Evolutionary conservation across 2,113 vertebrate species (phyloP).

Genomic region (Notarius quadriscutis): DNA sequence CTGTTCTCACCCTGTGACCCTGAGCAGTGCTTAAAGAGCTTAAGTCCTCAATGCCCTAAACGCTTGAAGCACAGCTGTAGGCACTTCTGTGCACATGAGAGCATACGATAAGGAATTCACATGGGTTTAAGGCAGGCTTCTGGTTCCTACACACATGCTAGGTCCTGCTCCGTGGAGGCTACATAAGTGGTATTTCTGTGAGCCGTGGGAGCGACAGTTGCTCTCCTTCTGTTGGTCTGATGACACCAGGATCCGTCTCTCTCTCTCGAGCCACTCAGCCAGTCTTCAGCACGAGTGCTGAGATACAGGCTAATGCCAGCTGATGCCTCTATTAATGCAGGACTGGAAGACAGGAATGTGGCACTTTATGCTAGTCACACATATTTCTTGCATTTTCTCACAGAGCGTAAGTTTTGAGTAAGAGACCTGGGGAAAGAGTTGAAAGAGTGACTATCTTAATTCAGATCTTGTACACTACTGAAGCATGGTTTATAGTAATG

Average conservation of each 20-base stretch:
- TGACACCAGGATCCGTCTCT: constrained; percentile 48
- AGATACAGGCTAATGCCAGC: constrained; percentile 45
- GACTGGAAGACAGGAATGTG: constrained; percentile 17
- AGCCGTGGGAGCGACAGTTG: constrained; percentile 54
- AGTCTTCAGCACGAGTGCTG: constrained; percentile 25
- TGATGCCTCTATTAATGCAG: constrained; percentile 43
- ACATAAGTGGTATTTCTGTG: constrained; percentile 47
- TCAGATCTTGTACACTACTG: not conserved
- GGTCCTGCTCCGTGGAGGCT: constrained; percentile 21
- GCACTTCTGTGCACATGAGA: constrained; percentile 49
- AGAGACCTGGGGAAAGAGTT: not conserved
- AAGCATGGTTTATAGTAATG: constrained; percentile 28
- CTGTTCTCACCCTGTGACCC: constrained; percentile 38
- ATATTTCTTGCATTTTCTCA: constrained; percentile 13
- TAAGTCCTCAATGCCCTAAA: constrained; percentile 46
- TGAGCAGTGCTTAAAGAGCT: constrained; percentile 43
- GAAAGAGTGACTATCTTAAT: not conserved
- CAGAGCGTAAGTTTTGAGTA: not conserved
- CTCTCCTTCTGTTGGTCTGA: constrained; percentile 46
- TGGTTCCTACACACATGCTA: constrained; percentile 45
- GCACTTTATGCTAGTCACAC: not conserved
- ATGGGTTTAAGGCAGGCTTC: constrained; percentile 47
- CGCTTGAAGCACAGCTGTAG: constrained; percentile 51
- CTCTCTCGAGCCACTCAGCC: constrained; percentile 19
- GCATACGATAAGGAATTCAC: constrained; percentile 50